Evolutionary conservation across 2,888 invertebrate genomes (phyloP).

Genomic region (Ptilodon capucinus): DNA sequence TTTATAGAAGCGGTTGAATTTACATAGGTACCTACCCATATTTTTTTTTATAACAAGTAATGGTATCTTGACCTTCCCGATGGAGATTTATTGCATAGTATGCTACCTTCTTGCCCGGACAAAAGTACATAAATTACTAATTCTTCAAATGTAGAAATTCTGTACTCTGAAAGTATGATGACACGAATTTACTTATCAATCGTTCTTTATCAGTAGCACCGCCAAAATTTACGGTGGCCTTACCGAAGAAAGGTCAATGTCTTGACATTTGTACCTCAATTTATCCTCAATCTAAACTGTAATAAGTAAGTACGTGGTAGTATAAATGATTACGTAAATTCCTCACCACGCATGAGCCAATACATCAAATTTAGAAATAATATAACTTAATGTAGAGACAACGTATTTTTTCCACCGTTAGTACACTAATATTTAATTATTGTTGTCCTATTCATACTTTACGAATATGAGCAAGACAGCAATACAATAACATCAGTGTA

Average conservation of each 20-base stretch:
- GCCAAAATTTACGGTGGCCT: slow-evolving; percentile 1
- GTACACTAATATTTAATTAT: too few species aligned
- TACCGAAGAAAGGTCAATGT: slow-evolving; percentile 3
- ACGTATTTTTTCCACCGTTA: too few species aligned
- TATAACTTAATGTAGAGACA: too few species aligned
- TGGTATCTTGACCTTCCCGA: too few species aligned
- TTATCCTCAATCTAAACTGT: background rate
- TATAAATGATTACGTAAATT: background rate
- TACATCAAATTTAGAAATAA: too few species aligned
- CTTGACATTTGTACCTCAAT: slow-evolving; percentile 2
- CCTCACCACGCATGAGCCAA: too few species aligned
- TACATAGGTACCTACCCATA: too few species aligned
- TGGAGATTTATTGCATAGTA: background rate
- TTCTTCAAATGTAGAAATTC: background rate
- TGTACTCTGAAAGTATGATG: background rate
- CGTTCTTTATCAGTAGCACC: slow-evolving; percentile 11
- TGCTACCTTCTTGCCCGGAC: background rate
- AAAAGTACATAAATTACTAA: background rate
- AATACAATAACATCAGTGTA: too few species aligned
- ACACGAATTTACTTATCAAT: slow-evolving; percentile 3
- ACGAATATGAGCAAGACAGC: too few species aligned
- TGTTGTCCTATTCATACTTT: too few species aligned
- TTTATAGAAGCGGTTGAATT: background rate
- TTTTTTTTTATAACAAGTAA: too few species aligned
- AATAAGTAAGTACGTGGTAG: background rate